Base-by-base conservation (phyloP, 35 echinoderm and acorn worm genomes). In the Chiridota heheva region DNA sequence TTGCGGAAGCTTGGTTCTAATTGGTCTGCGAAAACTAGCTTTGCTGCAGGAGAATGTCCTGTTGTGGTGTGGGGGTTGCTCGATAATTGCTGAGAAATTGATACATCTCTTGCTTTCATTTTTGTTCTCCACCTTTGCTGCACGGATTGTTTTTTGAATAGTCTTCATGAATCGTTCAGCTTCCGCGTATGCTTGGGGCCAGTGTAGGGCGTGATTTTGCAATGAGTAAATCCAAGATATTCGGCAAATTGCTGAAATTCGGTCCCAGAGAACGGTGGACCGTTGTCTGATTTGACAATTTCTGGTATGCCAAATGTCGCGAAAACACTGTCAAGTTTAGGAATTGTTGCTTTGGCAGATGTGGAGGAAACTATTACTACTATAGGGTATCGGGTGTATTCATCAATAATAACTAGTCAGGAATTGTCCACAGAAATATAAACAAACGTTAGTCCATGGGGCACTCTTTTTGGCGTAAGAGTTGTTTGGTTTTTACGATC, bases 21-120 rank as follows among this genome's bases (percentile, higher is more conserved):
- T 34, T 7, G 59, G 48, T 17, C 66, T 73, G 35, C 72, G 59
- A 41, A 84, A 81, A n/a, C n/a, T 48, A 85, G 16, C 48, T 85
- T 41, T 20, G 67, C 44, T 31, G 62, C 36, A 37, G 84, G 90
- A 42, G 68, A 59, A 39, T 76, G 36, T n/a, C 85, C 70, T 17
- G 84, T 93, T 12, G 90, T 70, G 18, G 45, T 59, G 63, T 93
- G 90, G 0, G 79, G 77, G 84, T 88, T 6, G 84, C 78, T 44
- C 72, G 29, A 41, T 93, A 93, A 36, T 88, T 93, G 16, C 72
- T 72, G 12, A 87, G 84, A 57, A 73, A 92, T 41, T 71, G 26
- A 58, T 80, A 51, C 16, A 87, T 34, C 36, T 32, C 53, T 38
- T 92, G 83, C 42, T 80, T 40, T 77, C 67, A 53, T 34, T 79